A percentile compares a stretch with the other conserved stretches of the same genome.
Conservation (phyloP, 2,113 vertebrate species). For the Bostrychus sinensis region DNA sequence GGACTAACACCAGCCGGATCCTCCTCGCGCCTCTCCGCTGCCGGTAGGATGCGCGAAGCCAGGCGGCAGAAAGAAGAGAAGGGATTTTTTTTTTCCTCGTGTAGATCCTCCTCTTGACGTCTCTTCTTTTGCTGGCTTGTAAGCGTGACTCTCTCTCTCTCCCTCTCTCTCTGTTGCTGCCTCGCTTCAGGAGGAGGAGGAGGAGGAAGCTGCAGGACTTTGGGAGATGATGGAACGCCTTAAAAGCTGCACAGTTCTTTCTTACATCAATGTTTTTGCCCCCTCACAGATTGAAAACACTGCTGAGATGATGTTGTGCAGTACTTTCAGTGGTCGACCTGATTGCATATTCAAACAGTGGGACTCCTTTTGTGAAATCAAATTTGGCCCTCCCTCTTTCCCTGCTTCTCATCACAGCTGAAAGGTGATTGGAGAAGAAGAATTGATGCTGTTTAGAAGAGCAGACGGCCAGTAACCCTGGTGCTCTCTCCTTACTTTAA, state of each 20-base stretch:
- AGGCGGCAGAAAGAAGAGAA: constrained; percentile 62
- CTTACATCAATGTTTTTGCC: constrained; percentile 48
- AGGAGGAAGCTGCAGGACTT: constrained; percentile 81
- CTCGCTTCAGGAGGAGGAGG: constrained; percentile 79
- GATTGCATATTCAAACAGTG: constrained; percentile 56
- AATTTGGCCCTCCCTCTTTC: constrained; percentile 4
- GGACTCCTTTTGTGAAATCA: constrained; percentile 35
- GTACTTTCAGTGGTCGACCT: constrained; percentile 47
- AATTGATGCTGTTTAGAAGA: constrained; percentile 41
- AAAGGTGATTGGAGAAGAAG: constrained; percentile 50
- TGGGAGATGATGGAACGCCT: constrained; percentile 86
- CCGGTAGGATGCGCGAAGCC: constrained; percentile 67
- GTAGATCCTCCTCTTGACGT: constrained; percentile 79
- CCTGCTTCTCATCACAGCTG: constrained; percentile 25
- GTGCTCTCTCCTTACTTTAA: constrained; percentile 42
- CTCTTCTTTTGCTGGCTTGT: constrained; percentile 74
- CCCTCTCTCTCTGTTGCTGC: constrained; percentile 60
- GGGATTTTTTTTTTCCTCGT: constrained; percentile 56
- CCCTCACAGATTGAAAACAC: constrained; percentile 38
- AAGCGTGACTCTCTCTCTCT: constrained; percentile 72
- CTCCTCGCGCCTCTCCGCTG: constrained; percentile 64
- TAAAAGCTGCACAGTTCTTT: constrained; percentile 75
- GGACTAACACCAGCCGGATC: constrained; percentile 63
- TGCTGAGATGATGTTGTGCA: constrained; percentile 57
- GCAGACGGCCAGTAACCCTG: constrained; percentile 25